These are phyloP conservation scores for Caenorhabditis sinica DNA, from an alignment of 2,888 invertebrate species.

Conservation along the genomic window DNA sequence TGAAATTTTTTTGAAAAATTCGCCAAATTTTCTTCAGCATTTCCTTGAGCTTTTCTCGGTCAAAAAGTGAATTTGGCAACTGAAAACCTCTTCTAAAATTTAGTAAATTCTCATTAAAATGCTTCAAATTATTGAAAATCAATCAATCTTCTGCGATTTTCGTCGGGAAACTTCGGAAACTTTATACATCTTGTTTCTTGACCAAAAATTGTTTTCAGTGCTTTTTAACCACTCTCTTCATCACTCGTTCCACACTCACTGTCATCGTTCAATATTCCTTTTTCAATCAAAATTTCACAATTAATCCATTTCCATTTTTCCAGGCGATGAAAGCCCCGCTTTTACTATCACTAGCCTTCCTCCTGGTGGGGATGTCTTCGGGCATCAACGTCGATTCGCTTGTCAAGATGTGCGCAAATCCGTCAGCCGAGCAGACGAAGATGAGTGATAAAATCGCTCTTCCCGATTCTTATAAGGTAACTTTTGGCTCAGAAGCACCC, in stretches of 20 bases:
- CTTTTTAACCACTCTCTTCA: no score
- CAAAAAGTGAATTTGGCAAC: neutral
- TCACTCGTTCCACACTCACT: neutral
- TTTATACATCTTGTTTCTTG: no score
- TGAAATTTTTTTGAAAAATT: slow-evolving; percentile 26
- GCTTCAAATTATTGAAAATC: no score
- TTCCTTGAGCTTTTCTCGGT: neutral
- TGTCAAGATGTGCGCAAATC: slow-evolving; percentile 34
- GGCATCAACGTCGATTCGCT: slow-evolving; percentile 8
- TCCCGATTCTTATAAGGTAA: slow-evolving; percentile 43
- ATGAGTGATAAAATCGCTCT: slow-evolving; percentile 44
- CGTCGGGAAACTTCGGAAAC: no score
- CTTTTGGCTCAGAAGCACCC: neutral
- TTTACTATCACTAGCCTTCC: slow-evolving; percentile 11
- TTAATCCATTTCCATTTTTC: slow-evolving; percentile 5
- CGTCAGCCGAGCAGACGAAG: slow-evolving; percentile 31
- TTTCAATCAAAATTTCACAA: neutral
- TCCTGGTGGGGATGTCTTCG: slow-evolving; percentile 24
- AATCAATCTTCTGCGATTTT: no score
- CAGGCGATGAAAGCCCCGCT: slow-evolving; percentile 42
- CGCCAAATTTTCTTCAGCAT: neutral
- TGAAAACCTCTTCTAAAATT: no score
- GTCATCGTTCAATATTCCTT: neutral
- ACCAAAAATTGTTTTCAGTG: no score
- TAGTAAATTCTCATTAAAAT: no score